These are phyloP conservation scores for Avahi laniger DNA, from an alignment of 2,797 vertebrate genomes.

Conservation along the genomic window DNA sequence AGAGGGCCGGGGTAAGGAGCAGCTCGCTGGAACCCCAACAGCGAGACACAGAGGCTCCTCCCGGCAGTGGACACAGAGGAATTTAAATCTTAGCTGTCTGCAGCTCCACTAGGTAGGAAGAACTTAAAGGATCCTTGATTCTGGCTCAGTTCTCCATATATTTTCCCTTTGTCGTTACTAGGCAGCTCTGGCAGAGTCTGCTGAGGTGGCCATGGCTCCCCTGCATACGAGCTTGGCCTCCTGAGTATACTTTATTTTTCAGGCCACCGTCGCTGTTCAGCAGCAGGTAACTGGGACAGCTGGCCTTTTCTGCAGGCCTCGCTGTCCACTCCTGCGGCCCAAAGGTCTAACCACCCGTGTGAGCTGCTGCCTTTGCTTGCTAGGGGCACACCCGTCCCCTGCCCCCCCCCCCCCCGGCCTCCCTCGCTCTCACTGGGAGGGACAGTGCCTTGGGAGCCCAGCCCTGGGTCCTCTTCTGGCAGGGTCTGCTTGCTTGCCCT, in stretches of 20 bases:
- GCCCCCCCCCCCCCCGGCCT: not conserved
- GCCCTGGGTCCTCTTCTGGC: not conserved
- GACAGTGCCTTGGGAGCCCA: not conserved
- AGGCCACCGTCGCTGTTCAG: not conserved
- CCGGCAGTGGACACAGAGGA: not conserved
- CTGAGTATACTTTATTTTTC: not conserved
- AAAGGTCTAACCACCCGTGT: accelerated
- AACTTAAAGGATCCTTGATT: not conserved
- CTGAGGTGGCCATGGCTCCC: not conserved
- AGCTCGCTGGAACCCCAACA: accelerated
- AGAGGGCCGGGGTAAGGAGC: not conserved
- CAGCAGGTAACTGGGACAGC: not conserved
- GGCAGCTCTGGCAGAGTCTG: not conserved
- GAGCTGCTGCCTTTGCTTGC: not conserved
- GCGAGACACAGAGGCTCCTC: not conserved
- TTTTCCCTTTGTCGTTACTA: not conserved
- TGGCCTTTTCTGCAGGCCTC: not conserved
- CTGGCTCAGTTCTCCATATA: not conserved
- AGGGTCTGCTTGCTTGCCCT: not conserved
- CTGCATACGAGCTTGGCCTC: not conserved
- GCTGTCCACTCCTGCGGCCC: not conserved
- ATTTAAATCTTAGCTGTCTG: not conserved
- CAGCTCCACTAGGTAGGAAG: not conserved
- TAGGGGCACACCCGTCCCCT: not conserved
- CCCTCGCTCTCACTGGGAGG: not conserved